These are phyloP conservation scores for Orius insidiosus DNA, from an alignment of 1,140 invertebrate genomes.

Conservation along the genomic window DNA sequence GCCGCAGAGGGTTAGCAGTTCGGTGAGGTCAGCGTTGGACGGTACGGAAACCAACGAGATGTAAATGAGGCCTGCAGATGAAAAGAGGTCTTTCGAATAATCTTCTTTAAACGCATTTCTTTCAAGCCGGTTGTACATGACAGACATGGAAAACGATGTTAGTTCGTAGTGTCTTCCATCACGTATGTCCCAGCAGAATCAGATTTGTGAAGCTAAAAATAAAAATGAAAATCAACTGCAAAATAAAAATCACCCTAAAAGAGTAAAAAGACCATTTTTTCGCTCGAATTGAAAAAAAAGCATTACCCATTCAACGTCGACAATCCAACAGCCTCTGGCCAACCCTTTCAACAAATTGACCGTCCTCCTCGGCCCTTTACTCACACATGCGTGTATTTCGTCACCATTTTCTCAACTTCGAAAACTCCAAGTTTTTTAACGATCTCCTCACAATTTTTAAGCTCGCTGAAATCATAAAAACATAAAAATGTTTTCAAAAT, in stretches of 20 bases:
- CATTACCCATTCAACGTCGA: slow-evolving; percentile 34
- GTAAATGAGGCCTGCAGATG: slow-evolving; percentile 28
- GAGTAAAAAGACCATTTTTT: too few species aligned
- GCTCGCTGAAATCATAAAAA: slow-evolving; percentile 19
- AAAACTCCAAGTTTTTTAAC: slow-evolving; percentile 30
- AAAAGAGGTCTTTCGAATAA: slow-evolving; percentile 31
- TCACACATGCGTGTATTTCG: slow-evolving; percentile 32
- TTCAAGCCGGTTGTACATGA: slow-evolving; percentile 31
- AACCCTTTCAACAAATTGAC: slow-evolving; percentile 35
- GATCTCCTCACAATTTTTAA: slow-evolving; percentile 18
- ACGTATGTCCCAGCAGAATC: slow-evolving; percentile 30
- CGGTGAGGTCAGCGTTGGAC: slow-evolving; percentile 27
- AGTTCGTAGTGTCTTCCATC: slow-evolving; percentile 32
- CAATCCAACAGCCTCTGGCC: slow-evolving; percentile 34
- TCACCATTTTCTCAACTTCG: slow-evolving; percentile 29
- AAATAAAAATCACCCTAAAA: too few species aligned
- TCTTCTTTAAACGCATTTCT: slow-evolving; percentile 30
- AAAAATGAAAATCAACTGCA: too few species aligned
- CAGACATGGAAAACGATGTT: slow-evolving; percentile 29
- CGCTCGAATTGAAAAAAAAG: too few species aligned
- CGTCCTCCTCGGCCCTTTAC: slow-evolving; percentile 31
- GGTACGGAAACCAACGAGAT: slow-evolving; percentile 25
- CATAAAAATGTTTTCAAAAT: slow-evolving; percentile 2
- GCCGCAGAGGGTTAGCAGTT: slow-evolving; percentile 29
- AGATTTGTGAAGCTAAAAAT: slow-evolving; percentile 27